Conservation (phyloP, 2,113 vertebrate genomes). For the Sander vitreus region DNA sequence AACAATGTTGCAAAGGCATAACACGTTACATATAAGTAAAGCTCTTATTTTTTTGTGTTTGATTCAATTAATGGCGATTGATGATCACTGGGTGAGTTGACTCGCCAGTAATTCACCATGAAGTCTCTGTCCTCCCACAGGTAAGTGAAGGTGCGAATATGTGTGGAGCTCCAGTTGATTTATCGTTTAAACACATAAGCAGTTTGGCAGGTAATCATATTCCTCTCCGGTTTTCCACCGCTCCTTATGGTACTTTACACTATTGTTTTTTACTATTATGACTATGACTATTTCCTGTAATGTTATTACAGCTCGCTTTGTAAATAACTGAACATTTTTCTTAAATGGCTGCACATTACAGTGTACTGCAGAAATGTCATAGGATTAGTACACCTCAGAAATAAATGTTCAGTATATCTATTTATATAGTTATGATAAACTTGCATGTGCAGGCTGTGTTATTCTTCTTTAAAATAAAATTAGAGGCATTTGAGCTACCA, state of each 20-base stretch:
- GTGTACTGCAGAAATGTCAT: neutral
- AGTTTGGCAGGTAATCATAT: constrained; percentile 58
- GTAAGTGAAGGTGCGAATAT: constrained; percentile 45
- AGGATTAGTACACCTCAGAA: neutral
- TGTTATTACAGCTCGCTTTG: neutral
- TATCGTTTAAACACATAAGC: constrained; percentile 71
- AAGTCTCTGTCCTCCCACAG: constrained; percentile 10
- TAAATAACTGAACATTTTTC: neutral
- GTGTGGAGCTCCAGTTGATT: constrained; percentile 72
- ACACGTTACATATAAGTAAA: too few relatives aligned
- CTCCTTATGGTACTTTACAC: neutral
- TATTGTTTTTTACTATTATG: neutral
- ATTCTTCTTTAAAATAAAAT: neutral
- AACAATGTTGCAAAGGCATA: too few relatives aligned
- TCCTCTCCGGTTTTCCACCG: neutral
- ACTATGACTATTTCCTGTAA: neutral
- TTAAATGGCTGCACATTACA: neutral
- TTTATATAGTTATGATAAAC: neutral
- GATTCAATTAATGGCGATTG: neutral
- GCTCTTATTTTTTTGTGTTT: neutral
- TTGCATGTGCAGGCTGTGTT: neutral
- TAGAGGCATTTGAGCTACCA: neutral
- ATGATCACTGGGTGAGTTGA: neutral
- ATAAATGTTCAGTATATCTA: neutral
- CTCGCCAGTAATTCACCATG: neutral